Conservation (phyloP, 2,797 vertebrate species). For the Takifugu ocellatus region DNA sequence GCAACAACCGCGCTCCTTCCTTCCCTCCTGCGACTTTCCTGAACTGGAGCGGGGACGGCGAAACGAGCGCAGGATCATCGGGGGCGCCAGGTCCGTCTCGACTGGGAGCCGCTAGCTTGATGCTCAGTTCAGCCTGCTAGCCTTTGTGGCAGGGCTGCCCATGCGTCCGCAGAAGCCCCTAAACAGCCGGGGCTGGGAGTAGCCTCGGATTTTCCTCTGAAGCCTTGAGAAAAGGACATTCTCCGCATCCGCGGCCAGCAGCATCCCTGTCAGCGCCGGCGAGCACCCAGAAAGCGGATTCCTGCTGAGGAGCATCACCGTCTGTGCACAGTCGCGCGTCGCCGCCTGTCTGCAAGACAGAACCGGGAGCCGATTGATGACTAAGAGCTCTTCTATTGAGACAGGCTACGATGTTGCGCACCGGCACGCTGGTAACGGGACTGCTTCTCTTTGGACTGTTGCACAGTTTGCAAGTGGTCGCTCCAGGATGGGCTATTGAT, state of each 20-base stretch:
- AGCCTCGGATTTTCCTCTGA: conserved; percentile 41
- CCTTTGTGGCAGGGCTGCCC: conserved; percentile 65
- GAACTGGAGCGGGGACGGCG: conserved; percentile 41
- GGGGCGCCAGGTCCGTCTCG: conserved; percentile 43
- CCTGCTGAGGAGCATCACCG: conserved; percentile 52
- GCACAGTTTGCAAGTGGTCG: conserved; percentile 72
- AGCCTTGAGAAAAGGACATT: conserved; percentile 42
- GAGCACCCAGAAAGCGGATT: conserved; percentile 50
- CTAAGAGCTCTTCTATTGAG: conserved; percentile 32
- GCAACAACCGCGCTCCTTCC: conserved; percentile 33
- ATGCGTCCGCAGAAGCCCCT: conserved; percentile 65
- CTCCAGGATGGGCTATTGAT: conserved; percentile 69
- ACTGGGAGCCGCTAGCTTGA: conserved; percentile 57
- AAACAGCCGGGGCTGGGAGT: conserved; percentile 56
- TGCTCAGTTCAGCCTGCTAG: conserved; percentile 64
- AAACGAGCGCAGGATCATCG: conserved; percentile 38
- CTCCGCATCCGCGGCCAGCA: conserved; percentile 33
- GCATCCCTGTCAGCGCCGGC: conserved; percentile 46
- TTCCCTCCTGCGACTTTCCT: conserved; percentile 36
- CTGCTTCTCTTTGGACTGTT: conserved; percentile 74
- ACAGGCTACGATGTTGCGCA: conserved; percentile 67
- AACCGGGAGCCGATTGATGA: conserved; percentile 63
- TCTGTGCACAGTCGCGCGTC: conserved; percentile 43
- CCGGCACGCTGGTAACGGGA: conserved; percentile 62
- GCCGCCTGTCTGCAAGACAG: conserved; percentile 62